Base-by-base conservation (phyloP, 1,140 invertebrate species). In the Luehdorfia chinensis region DNA sequence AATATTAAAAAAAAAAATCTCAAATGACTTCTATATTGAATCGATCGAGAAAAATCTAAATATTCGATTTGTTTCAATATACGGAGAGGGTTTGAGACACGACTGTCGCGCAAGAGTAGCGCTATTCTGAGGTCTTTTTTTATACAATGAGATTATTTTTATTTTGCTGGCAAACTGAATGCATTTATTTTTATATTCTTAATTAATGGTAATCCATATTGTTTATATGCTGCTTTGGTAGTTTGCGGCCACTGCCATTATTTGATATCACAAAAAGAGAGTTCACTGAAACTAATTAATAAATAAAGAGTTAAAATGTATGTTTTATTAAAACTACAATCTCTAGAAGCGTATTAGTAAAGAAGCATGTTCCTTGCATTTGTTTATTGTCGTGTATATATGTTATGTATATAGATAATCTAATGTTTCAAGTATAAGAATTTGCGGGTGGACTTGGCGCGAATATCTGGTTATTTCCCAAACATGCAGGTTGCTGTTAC, bases 181-280 rank as follows among this genome's bases (percentile, higher is more conserved):
- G 39, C 39, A 43, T 43, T 43, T 43, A 43, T 43, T 43, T 34
- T 34, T 34, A 27, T 43, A 43, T 28, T 43, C 13, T 41, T 41
- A 39, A 21, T 30, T 30, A 30, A 3, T 32, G 4, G 11, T 5
- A 8, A 14, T 14, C 13, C n/a, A n/a, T n/a, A n/a, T n/a, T n/a
- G n/a, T n/a, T n/a, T n/a, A n/a, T n/a, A n/a, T n/a, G n/a, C n/a
- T n/a, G n/a, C n/a, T n/a, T n/a, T 8, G 6, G 19, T 13, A 13
- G 7, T 11, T 25, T 27, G 9, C 6, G 14, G 21, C 27, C 14
- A 41, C 36, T 41, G 36, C 23, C 36, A 41, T 41, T n/a, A n/a
- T 41, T 27, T 41, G 9, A 25, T 41, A 23, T 13, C 21, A 8
- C 3, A 14, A 13, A 27, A 14, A 4, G 19, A 16, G 21, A n/a